Conservation (phyloP, 2,113 vertebrate genomes). For the Morone saxatilis region DNA sequence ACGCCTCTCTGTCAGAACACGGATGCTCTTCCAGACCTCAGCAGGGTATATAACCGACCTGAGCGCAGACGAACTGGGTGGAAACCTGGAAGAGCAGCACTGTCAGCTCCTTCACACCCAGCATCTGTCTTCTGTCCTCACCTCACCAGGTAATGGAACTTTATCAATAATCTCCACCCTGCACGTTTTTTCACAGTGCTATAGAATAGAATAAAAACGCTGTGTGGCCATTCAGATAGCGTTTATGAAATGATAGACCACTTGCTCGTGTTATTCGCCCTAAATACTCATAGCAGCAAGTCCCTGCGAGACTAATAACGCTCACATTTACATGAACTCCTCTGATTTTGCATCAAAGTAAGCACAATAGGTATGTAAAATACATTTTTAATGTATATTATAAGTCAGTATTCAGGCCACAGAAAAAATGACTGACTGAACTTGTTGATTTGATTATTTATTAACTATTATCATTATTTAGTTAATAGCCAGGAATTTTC, state of each 20-base stretch:
- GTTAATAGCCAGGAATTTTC: background rate
- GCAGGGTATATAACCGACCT: slow-evolving; percentile 33
- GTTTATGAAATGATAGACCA: background rate
- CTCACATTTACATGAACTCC: background rate
- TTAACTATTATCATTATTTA: no score
- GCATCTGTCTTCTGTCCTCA: slow-evolving; percentile 42
- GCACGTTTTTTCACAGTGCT: background rate
- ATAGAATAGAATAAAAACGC: background rate
- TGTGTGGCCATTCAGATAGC: background rate
- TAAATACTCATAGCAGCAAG: background rate
- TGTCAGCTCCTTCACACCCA: background rate
- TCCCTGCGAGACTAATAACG: background rate
- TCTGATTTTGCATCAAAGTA: background rate
- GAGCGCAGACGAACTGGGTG: background rate
- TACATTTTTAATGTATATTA: background rate
- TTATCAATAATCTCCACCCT: background rate
- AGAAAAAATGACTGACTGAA: background rate
- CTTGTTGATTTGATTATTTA: background rate
- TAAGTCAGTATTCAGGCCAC: background rate
- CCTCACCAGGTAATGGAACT: slow-evolving; percentile 56
- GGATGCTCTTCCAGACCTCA: slow-evolving; percentile 12
- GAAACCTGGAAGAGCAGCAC: slow-evolving; percentile 39
- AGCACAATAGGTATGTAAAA: background rate
- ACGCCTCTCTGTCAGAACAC: slow-evolving; percentile 28
- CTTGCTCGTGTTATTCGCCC: background rate